Base-by-base conservation (phyloP, 2,888 invertebrate species). In the Hypselothyrea guttata region DNA sequence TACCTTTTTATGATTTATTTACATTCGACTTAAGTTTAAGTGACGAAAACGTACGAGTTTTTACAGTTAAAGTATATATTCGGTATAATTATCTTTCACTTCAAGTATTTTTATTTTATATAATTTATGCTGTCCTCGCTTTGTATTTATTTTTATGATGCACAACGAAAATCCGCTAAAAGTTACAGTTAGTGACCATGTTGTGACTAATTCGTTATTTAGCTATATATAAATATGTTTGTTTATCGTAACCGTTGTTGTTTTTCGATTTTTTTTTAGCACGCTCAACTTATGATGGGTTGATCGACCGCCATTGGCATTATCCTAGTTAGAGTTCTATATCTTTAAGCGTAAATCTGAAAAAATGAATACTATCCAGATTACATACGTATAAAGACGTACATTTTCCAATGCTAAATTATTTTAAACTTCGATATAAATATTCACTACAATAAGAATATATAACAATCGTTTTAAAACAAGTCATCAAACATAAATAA, bases 11-110 rank as follows among this genome's bases (percentile, higher is more conserved):
- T 72, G 58, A 70, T 57, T 67, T 65, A 78, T 78, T 63, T 78
- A 84, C 84, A 78, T 22, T 84, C 62, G 71, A 81, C 77, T 72
- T 75, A 71, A 62, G 70, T n/a, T 59, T 66, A 72, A 40, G 37
- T 62, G 60, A 52, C 51, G 13, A 56, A 22, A 60, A 59, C 53
- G 34, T 34, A 63, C 31, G 15, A 34, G 55, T 64, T 71, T 75
- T 52, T 69, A 71, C 70, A 71, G 76, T 38, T 22, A 22, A 22
- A 22, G 22, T 22, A 22, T 22, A 22, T 22, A 5, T 2, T 22
- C 5, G 22, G 3, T 22, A 22, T 4, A 4, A 22, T 22, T 59
- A 72, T 72, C 52, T 37, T 54, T 52, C 33, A 16, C 38, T 16
- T 41, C 3, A 22, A 40, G 42, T 13, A 28, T 28, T 46, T 51